Evolutionary conservation across 2,888 invertebrate genomes (phyloP).

Genomic region (Crossocerus cetratus): DNA sequence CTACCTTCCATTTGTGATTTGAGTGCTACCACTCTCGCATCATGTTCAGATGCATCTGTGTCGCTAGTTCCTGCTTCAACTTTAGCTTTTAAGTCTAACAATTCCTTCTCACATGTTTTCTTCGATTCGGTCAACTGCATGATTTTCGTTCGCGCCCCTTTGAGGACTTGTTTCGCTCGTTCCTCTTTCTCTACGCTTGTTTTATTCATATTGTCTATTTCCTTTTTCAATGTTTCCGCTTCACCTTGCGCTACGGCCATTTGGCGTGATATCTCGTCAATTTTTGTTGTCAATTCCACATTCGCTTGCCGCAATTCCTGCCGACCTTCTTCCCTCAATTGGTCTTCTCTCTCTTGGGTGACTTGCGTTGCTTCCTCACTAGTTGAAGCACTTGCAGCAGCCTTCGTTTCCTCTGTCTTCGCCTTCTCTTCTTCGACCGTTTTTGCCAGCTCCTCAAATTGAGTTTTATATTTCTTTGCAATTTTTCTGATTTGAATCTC

Average conservation of each 20-base stretch:
- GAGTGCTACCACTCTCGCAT: constrained; percentile 79
- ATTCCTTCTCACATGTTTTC: constrained; percentile 77
- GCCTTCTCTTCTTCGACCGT: constrained; percentile 82
- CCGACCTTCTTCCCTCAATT: constrained; percentile 77
- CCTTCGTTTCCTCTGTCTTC: constrained; percentile 79
- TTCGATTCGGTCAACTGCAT: constrained; percentile 85
- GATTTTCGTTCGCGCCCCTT: constrained; percentile 87
- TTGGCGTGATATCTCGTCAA: constrained; percentile 75
- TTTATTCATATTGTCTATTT: constrained; percentile 81
- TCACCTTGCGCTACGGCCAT: constrained; percentile 79
- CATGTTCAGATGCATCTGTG: constrained; percentile 70
- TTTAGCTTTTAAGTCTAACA: constrained; percentile 69
- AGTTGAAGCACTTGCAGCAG: constrained; percentile 75
- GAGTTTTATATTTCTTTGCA: constrained; percentile 94
- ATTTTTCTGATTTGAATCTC: constrained; percentile 89
- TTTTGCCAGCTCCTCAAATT: constrained; percentile 87
- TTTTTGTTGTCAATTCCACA: constrained; percentile 63
- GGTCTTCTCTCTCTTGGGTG: constrained; percentile 75
- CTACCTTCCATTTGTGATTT: constrained; percentile 86
- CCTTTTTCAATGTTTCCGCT: constrained; percentile 83
- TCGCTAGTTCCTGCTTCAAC: constrained; percentile 66
- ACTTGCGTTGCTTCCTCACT: constrained; percentile 71
- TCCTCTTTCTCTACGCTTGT: constrained; percentile 82
- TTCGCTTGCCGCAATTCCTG: constrained; percentile 74
- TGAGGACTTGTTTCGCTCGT: constrained; percentile 83